Base-by-base conservation (phyloP, 2,888 invertebrate species). In the Alsophila aescularia region DNA sequence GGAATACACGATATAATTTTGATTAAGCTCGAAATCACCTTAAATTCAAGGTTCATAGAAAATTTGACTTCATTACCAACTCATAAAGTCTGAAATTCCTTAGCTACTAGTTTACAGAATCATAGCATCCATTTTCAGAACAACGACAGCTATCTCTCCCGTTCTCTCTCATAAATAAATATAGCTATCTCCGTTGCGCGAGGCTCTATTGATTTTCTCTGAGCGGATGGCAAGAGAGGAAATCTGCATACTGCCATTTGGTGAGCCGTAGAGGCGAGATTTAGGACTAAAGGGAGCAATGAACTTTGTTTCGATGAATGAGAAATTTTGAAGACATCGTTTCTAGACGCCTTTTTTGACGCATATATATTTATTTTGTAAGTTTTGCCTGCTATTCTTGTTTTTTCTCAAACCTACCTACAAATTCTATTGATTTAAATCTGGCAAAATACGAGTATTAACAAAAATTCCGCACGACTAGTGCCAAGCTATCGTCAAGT, bases 191-290 rank as follows among this genome's bases (percentile, higher is more conserved):
- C 64, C 39, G 15, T 69, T 57, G n/a, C 43, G 7, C 56, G 41
- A 31, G 34, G 36, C 49, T 36, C 42, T 69, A 67, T 67, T 67
- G 67, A 67, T 69, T 67, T 69, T 67, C 66, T 56, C n/a, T 16
- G 32, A 16, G 48, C 36, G 52, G 45, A 45, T 45, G 45, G 52
- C 44, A 35, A 48, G 53, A 58, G 62, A 58, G 55, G 16, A 58
- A 64, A 63, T 68, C 64, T 66, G 66, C 68, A 68, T 68, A 66
- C 35, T 58, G 62, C 64, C 60, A 64, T 62, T 65, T 55, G 40
- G 35, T 43, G 47, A 34, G 53, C 51, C 52, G 63, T 63, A 42
- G 40, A n/a, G 45, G 10, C 27, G 32, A 51, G 64, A 62, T 62
- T 55, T 61, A 60, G 35, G 32, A 36, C 41, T 44, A 49, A 4